A percentile compares a stretch with the other conserved stretches of the same genome.
Conservation (phyloP, 2,797 vertebrate species). For the Alectoris magna region DNA sequence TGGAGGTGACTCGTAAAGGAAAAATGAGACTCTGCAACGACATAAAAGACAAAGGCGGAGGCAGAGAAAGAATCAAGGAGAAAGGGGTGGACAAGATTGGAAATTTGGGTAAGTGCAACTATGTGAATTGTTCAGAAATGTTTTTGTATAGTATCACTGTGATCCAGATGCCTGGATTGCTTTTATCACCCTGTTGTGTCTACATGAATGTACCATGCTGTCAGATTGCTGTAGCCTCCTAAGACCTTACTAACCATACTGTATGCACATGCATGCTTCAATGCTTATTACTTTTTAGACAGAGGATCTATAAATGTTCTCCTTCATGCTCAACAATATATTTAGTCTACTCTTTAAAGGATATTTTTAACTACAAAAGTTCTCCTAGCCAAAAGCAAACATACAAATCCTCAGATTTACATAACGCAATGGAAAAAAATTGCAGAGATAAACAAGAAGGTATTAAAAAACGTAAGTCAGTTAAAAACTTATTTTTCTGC, state of each 20-base stretch:
- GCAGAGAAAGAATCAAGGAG: constrained; percentile 44
- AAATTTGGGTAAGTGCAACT: constrained; percentile 83
- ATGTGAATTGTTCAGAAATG: constrained; percentile 70
- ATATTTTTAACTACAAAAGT: constrained; percentile 34
- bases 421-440: not conserved
- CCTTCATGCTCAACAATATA: not conserved
- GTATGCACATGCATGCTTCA: constrained; percentile 8
- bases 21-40: constrained; percentile 30
- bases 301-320: constrained; percentile 47
- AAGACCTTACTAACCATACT: constrained; percentile 46
- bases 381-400: not conserved
- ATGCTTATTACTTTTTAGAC: constrained; percentile 47
- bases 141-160: constrained; percentile 62
- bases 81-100: constrained; percentile 16
- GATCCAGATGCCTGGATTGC: constrained; percentile 82
- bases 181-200: constrained; percentile 82
- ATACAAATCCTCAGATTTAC: not conserved
- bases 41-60: constrained; percentile 55
- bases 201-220: constrained; percentile 80
- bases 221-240: constrained; percentile 68
- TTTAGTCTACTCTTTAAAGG: constrained; percentile 52
- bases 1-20: constrained; percentile 72
- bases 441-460: not conserved
- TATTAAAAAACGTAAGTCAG: not conserved
- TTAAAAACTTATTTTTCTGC: not conserved